A percentile compares a stretch with the other conserved stretches of the same genome.
Evolutionary conservation across 2,888 invertebrate genomes (phyloP).

Genomic region (Nineta flava): DNA sequence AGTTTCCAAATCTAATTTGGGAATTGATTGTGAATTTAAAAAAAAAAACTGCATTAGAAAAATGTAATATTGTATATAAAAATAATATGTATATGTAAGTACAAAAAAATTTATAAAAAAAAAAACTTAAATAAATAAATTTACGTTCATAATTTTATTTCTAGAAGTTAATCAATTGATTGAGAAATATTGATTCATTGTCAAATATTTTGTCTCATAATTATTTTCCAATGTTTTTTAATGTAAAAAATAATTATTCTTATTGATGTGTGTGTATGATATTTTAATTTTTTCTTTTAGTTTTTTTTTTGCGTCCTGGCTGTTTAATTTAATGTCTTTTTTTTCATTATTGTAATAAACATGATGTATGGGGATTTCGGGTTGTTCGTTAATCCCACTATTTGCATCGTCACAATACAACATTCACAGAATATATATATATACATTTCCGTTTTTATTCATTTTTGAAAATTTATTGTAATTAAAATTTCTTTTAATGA

Average conservation of each 20-base stretch:
- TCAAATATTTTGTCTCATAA: too few species aligned
- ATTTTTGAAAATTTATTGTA: background rate
- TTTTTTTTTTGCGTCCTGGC: constrained; percentile 23
- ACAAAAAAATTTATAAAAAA: too few species aligned
- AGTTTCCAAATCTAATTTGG: too few species aligned
- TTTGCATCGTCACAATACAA: constrained; percentile 25
- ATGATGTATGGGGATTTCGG: constrained; percentile 2
- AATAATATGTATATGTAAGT: too few species aligned
- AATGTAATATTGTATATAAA: too few species aligned
- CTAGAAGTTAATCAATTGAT: too few species aligned
- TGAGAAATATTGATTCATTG: too few species aligned
- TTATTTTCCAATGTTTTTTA: too few species aligned
- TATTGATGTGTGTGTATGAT: constrained; percentile 22
- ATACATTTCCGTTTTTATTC: constrained; percentile 5
- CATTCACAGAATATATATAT: constrained; percentile 22
- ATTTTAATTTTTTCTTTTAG: constrained; percentile 20
- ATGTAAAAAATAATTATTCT: background rate
- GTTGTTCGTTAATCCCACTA: constrained; percentile 3
- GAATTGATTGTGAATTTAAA: too few species aligned
- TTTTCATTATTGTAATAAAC: background rate
- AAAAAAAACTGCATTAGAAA: too few species aligned
- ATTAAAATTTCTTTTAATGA: background rate
- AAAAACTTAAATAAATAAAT: too few species aligned
- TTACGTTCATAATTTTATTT: too few species aligned
- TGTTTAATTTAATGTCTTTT: constrained; percentile 15